phyloP scores from a whole-genome alignment of 2,888 invertebrate species.

The Erebia ligea region DNA sequence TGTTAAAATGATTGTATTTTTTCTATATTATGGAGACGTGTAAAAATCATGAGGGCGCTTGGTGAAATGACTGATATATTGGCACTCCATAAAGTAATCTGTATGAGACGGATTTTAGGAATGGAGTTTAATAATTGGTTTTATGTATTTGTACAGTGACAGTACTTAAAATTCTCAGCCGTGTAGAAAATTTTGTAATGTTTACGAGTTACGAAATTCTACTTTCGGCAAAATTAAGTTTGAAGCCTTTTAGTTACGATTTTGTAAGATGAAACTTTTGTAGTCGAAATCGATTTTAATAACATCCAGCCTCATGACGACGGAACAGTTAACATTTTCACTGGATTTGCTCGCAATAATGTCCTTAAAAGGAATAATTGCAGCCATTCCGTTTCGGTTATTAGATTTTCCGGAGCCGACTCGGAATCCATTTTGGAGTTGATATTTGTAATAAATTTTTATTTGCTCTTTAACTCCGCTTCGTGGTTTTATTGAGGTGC shows the following conservation, averaged over 20 bases:
- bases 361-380: conserved; percentile 65
- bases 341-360: conserved; percentile 60
- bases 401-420: conserved; percentile 60
- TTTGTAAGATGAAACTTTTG: conserved; percentile 4
- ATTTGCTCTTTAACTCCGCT: conserved; percentile 57
- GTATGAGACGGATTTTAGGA: no score
- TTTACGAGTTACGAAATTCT: neutral
- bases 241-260: neutral
- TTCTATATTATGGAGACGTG: no score
- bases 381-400: conserved; percentile 66
- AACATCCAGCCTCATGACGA: conserved; percentile 40
- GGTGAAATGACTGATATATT: neutral
- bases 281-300: conserved; percentile 50
- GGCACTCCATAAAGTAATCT: no score
- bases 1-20: neutral
- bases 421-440: conserved; percentile 53
- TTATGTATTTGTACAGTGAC: no score
- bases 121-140: no score
- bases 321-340: conserved; percentile 48
- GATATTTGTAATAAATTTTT: conserved; percentile 74
- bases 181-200: no score
- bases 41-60: neutral
- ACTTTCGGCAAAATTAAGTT: conserved; percentile 1
- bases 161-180: neutral
- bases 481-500: conserved; percentile 58